Percentiles rank a stretch among this genome's conserved stretches.
phyloP scores from a whole-genome alignment of 2,113 vertebrate genomes.

The Trachemys scripta region DNA sequence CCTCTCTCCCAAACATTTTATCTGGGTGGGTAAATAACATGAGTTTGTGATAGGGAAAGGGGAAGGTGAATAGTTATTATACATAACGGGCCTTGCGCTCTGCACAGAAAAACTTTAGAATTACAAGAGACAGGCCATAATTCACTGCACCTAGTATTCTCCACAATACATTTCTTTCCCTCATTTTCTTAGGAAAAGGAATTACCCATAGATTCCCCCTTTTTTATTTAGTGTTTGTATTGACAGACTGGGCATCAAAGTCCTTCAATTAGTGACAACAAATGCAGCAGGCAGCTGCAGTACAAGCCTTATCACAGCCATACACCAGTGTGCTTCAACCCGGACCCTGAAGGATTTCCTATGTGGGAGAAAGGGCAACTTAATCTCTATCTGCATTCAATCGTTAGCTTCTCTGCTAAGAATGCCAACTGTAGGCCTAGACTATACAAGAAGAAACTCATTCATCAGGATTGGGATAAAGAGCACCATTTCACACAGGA shows the following conservation, averaged over 20 bases:
- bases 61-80: conserved; percentile 9
- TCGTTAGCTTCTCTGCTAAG: conserved; percentile 18
- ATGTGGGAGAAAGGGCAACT: not conserved
- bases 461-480: conserved; percentile 20
- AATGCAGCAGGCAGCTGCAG: not conserved
- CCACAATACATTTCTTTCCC: conserved; percentile 2
- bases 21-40: not conserved
- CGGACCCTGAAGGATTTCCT: not conserved
- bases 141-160: not conserved
- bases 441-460: not conserved
- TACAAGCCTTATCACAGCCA: not conserved
- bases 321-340: not conserved
- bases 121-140: conserved; percentile 6
- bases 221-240: conserved; percentile 48
- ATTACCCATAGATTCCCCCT: not conserved
- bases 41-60: not conserved
- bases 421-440: not conserved
- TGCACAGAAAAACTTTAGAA: conserved; percentile 13
- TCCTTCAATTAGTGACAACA: conserved; percentile 25
- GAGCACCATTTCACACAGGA: conserved; percentile 7
- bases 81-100: not conserved
- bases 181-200: not conserved
- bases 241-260: not conserved
- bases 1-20: conserved; percentile 4
- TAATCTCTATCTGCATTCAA: not conserved